Base-by-base conservation (phyloP, 2,113 vertebrate species). In the Pachyramphus minor region DNA sequence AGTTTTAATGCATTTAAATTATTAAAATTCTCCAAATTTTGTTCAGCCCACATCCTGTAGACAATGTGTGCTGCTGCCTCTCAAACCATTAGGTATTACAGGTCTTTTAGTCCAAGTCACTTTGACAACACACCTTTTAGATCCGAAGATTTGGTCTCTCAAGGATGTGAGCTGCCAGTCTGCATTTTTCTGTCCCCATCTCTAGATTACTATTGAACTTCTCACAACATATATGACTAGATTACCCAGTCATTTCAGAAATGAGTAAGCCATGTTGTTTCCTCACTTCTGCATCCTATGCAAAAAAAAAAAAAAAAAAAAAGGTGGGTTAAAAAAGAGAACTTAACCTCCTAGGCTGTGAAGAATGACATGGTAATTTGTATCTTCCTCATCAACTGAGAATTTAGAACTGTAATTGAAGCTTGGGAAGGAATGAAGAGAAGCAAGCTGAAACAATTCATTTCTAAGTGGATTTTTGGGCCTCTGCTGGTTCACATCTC, bases 391-490 rank as follows among this genome's bases (percentile, higher is more conserved):
- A 96, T 68, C 74, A 80, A 22, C 33, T 59, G 71, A 76, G 84
- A 96, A 93, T 85, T 66, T 80, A 77, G 66, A 84, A 25, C 55
- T 76, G 12, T 42, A 60, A 2, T 62, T 78, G 45, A 37, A 83
- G 23, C n/a, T 77, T 90, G 50, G 41, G 55, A 80, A 88, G 45
- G 87, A 96, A 91, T 86, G 93, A 90, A 77, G 56, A 85, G 89
- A 93, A 93, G 71, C 77, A 56, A 84, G 27, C 16, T 75, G 77
- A 73, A 84, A 72, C n/a, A 82, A 27, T 47, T 80, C 25, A 24
- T 69, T 25, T 84, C 28, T 86, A 31, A 49, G 42, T 78, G 74
- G 72, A 75, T 52, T 82, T 95, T 85, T 82, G 67, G 75, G 53
- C 20, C 20, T 1, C 20, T 82, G 35, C 68, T 82, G 73, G 11